phyloP scores from a whole-genome alignment of 2,113 vertebrate species.

The Gymnobelideus leadbeateri region DNA sequence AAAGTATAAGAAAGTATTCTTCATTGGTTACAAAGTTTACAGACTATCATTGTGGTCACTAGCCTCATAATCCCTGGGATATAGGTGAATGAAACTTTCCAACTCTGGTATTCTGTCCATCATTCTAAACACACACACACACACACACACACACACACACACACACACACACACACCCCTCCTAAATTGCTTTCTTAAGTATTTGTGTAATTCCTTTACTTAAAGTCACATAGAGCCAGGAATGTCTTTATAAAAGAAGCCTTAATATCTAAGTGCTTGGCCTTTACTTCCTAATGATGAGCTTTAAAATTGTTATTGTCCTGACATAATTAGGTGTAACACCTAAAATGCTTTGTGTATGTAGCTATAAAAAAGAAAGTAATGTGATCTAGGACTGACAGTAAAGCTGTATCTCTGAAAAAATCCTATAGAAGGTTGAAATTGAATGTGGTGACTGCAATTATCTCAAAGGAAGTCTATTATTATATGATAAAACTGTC shows the following conservation, averaged over 20 bases:
- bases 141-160: background rate
- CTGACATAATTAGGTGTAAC: conserved; percentile 76
- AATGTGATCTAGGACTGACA: conserved; percentile 73
- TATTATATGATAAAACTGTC: conserved; percentile 86
- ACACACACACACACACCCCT: background rate
- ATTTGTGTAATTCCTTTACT: conserved; percentile 65
- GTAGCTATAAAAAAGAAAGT: conserved; percentile 79
- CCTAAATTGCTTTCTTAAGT: conserved; percentile 26
- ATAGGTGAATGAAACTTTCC: conserved; percentile 44
- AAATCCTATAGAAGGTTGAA: conserved; percentile 79
- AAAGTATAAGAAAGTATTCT: conserved; percentile 22
- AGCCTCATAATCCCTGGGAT: background rate
- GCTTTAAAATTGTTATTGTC: conserved; percentile 79
- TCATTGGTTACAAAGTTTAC: conserved; percentile 41
- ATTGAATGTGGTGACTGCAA: conserved; percentile 81
- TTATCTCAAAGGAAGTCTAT: conserved; percentile 85
- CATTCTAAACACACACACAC: background rate
- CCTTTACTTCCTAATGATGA: conserved; percentile 79
- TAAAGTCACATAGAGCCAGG: conserved; percentile 53
- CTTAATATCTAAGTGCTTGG: conserved; percentile 75
- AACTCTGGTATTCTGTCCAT: conserved; percentile 42
- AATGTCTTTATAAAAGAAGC: conserved; percentile 71
- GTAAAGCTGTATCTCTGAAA: conserved; percentile 75
- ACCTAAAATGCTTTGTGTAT: conserved; percentile 75
- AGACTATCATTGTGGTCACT: conserved; percentile 16